Conservation (phyloP, 2,888 invertebrate species). For the Coelopa pilipes region DNA sequence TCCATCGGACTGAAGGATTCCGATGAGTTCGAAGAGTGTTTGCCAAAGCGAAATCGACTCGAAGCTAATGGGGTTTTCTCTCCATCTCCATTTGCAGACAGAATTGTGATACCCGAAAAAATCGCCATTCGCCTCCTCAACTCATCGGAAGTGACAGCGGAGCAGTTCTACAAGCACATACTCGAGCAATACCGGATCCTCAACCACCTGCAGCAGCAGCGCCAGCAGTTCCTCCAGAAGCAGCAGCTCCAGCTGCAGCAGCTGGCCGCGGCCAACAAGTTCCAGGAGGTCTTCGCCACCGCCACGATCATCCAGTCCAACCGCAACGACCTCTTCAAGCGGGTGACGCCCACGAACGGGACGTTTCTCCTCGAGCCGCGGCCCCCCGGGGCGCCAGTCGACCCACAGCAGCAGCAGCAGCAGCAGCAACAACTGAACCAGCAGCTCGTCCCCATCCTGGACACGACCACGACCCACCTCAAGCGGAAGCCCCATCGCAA, state of each 20-base stretch:
- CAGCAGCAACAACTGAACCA: slow-evolving; percentile 11
- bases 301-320: slow-evolving; percentile 62
- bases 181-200: slow-evolving; percentile 61
- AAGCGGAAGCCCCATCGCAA: slow-evolving; percentile 59
- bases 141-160: slow-evolving; percentile 65
- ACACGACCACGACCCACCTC: slow-evolving; percentile 47
- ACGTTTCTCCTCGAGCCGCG: slow-evolving; percentile 52
- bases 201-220: slow-evolving; percentile 57
- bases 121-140: slow-evolving; percentile 65
- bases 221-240: slow-evolving; percentile 59
- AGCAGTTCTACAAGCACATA: slow-evolving; percentile 65
- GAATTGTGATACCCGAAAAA: slow-evolving; percentile 67
- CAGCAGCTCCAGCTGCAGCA: slow-evolving; percentile 60
- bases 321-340: slow-evolving; percentile 51
- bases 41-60: too few species aligned
- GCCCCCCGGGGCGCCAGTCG: slow-evolving; percentile 29
- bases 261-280: slow-evolving; percentile 58
- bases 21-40: too few species aligned
- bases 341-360: slow-evolving; percentile 47
- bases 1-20: too few species aligned
- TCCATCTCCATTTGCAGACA: slow-evolving; percentile 58
- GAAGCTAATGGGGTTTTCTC: too few species aligned
- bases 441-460: slow-evolving; percentile 52
- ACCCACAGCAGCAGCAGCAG: slow-evolving; percentile 26
- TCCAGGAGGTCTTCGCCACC: slow-evolving; percentile 62